Evolutionary conservation across 2,888 invertebrate species (phyloP), one percentile per base, ranked within the genome.

Genomic region (Epistrophe grossulariae): DNA sequence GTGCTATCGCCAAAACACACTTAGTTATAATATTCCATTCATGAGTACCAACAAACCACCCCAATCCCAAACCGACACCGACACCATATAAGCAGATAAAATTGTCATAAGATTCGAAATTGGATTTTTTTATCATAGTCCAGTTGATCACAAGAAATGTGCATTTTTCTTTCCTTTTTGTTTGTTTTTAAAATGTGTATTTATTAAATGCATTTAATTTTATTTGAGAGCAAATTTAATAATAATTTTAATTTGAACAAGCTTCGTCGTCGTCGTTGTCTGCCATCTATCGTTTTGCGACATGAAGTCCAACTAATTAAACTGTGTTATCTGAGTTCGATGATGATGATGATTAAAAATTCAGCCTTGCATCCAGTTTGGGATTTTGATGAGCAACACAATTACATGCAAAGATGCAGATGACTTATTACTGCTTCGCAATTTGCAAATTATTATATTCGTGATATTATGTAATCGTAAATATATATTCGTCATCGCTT

Each of bases 401-500:
- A 85, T 85, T 85, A 78, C 60, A 81, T 71, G 62, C 78, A 78
- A 82, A 74, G 62, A 81, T 81, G 64, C 78, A 79, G 73, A 48
- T 74, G 77, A 78, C 57, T 78, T 74, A 70, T 64, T 64, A 50
- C 64, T 72, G 59, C 62, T 52, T 74, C 68, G 81, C 78, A 70
- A 62, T 72, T 77, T 62, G 70, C 57, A 66, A 70, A 55, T 62
- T 64, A 31, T 57, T 66, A 57, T 60, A 59, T 50, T 43, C 19
- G 24, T 45, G 45, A 73, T 72, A 66, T 68, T 68, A 76, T 68
- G 70, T 40, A 70, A 48, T 68, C 70, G 31, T 11, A 8, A 31
- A 71, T 74, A 79, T 74, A 71, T 74, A 79, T 74, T 85, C 81
- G 85, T 85, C 85, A 85, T 82, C 78, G 68, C 24, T 72, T 55